Evolutionary conservation across 2,797 vertebrate species (phyloP), one percentile per base, ranked within the genome.

Genomic region (Syngnathus rostellatus): DNA sequence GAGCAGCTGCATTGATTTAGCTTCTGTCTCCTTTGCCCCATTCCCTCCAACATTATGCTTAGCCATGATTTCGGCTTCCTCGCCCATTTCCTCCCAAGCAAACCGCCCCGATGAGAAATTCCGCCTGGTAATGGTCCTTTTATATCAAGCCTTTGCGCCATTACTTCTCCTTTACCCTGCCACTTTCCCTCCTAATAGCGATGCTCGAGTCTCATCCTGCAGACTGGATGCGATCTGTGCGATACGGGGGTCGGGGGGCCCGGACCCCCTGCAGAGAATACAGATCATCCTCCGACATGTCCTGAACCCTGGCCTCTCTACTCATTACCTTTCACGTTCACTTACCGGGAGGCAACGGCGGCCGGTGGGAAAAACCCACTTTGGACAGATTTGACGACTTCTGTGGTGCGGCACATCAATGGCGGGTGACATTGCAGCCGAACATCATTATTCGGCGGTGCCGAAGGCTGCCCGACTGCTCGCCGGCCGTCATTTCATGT

Each of bases 41-140:
- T 88, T 87, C 78, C 76, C 74, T 75, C 72, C 66, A 83, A 81
- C 83, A 84, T 88, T 85, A 81, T 85, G 82, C 85, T 88, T 78
- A 83, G 72, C 70, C 77, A 86, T 85, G 79, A 38, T 80, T 68
- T 76, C 68, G 77, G 80, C 83, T 77, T 77, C 71, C 70, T 63
- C 70, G 77, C 71, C 73, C 64, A 75, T 81, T 80, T 79, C 71
- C 73, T 77, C 61, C 68, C 62, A 62, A 73, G 72, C 71, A 80
- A 86, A 80, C 77, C 68, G 78, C 75, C 75, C 79, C 76, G 72
- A 83, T 82, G 86, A 86, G 83, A 82, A 76, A 84, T 83, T 55
- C 53, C 62, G 78, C 70, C 69, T 76, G 68, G 67, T 80, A 79
- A 83, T 86, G 82, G 83, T 82, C 62, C 67, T 68, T 73, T 80